Evolutionary conservation across 2,888 invertebrate genomes (phyloP), one percentile per base, ranked within the genome.

Genomic region (Morpho helenor): DNA sequence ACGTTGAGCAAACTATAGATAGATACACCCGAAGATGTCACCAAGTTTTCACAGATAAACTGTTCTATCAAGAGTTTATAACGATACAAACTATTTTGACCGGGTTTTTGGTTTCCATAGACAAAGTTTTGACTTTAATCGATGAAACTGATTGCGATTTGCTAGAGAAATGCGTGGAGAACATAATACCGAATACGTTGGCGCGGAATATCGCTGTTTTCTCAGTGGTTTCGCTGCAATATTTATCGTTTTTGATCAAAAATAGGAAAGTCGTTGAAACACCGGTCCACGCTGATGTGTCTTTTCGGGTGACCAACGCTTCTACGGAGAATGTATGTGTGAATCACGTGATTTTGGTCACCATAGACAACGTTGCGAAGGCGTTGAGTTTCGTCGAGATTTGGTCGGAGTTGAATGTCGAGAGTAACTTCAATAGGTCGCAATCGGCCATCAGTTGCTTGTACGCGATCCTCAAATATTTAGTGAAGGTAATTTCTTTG

Each of bases 361-460:
- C 86, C 2, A 66, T 87, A 49, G 77, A 78, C 9, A 91, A 91
- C 67, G 87, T 89, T 8, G 78, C 89, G 0, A 80, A 76, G n/a
- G 83, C 88, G 52, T 64, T 91, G 60, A 72, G 73, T 56, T 77
- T 87, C 42, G 72, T 76, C 1, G 85, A 88, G 63, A 84, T 91
- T 52, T 91, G 90, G 90, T 68, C 73, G 0, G 86, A 88, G 56
- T 66, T 91, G 67, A 91, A 91, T 62, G 68, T 73, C 0, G 90
- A 91, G 57, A 77, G 74, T 2, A 90, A 91, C 67, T 66, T 76
- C 3, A 87, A 87, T 68, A 79, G 88, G 54, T 83, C 80, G 1
- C 91, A 91, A 55, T 91, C 91, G 1, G 89, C 90, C 1, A 81
- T 91, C 0, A 87, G 90, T 61, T 91, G 91, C 60, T 73, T 91